Conservation (phyloP, 2,113 vertebrate species). For the Dunckerocampus dactyliophorus region DNA sequence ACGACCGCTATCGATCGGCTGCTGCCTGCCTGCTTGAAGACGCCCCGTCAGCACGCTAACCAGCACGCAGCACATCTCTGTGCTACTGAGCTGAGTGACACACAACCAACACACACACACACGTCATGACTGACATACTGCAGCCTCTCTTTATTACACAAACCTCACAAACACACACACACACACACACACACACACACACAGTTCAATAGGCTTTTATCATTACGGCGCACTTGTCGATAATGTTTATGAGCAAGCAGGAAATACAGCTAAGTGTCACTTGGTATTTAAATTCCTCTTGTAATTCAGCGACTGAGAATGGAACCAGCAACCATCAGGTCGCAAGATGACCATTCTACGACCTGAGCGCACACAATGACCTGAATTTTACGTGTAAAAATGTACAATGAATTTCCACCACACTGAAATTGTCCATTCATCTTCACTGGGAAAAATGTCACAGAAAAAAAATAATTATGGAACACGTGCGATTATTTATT, state of each 20-base stretch:
- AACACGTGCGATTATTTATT: too few relatives aligned
- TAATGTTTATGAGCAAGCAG: not conserved
- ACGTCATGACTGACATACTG: slow-evolving; percentile 4
- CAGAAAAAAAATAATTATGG: too few relatives aligned
- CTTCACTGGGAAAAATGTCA: too few relatives aligned
- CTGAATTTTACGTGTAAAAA: too few relatives aligned
- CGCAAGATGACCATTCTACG: too few relatives aligned
- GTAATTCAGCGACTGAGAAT: not conserved
- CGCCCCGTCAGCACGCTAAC: slow-evolving; percentile 16
- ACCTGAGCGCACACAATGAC: too few relatives aligned
- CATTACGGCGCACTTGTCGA: not conserved
- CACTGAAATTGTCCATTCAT: too few relatives aligned
- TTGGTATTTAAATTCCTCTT: slow-evolving; percentile 1
- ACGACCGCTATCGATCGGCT: slow-evolving; percentile 6
- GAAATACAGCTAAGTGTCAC: not conserved
- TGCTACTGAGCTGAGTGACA: slow-evolving; percentile 15
- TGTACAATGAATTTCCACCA: too few relatives aligned
- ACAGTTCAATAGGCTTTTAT: slow-evolving; percentile 2
- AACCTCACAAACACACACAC: not conserved
- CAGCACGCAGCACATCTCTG: slow-evolving; percentile 14
- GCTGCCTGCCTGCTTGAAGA: slow-evolving; percentile 17
- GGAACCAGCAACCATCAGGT: too few relatives aligned
- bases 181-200: not conserved
- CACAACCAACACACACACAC: slow-evolving; percentile 5
- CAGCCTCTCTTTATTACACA: slow-evolving; percentile 8